phyloP scores from a whole-genome alignment of 1,140 invertebrate species.

The Drosophila lini region DNA sequence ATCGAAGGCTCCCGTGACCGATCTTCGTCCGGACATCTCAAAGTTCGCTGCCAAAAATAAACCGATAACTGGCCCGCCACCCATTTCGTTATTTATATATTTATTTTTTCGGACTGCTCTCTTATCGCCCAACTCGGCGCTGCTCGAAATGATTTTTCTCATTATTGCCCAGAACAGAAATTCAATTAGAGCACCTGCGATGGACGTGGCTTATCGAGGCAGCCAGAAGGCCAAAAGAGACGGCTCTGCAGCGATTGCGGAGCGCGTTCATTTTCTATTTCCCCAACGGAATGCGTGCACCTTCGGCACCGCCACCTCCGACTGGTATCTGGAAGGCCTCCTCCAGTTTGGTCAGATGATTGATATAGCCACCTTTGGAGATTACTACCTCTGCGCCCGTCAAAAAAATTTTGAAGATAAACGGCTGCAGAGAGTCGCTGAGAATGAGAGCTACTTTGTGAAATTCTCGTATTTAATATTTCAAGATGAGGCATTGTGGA shows the following conservation, averaged over 20 bases:
- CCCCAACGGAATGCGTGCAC: conserved; percentile 46
- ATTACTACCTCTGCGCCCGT: conserved; percentile 16
- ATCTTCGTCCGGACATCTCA: conserved; percentile 43
- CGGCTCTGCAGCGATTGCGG: conserved; percentile 17
- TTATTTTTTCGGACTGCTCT: conserved; percentile 26
- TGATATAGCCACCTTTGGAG: conserved; percentile 54
- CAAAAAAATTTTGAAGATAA: conserved; percentile 5
- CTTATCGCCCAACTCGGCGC: conserved; percentile 26
- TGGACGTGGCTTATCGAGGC: conserved; percentile 51
- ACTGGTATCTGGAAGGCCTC: conserved; percentile 44
- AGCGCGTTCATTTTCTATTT: conserved; percentile 19
- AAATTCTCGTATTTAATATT: not conserved
- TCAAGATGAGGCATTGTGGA: not conserved
- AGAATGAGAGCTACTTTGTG: not conserved
- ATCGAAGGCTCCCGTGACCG: conserved; percentile 3
- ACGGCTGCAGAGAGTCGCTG: not conserved
- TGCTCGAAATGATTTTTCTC: conserved; percentile 48
- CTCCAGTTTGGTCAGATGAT: conserved; percentile 56
- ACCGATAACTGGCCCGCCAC: conserved; percentile 10
- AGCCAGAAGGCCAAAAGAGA: conserved; percentile 5
- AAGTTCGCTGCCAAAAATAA: conserved; percentile 27
- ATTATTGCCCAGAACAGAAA: conserved; percentile 51
- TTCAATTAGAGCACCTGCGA: conserved; percentile 52
- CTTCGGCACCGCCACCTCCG: conserved; percentile 3
- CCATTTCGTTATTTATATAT: conserved; percentile 8